Evolutionary conservation across 2,888 invertebrate species (phyloP), one percentile per base, ranked within the genome.

Genomic region (Meloe dianella): DNA sequence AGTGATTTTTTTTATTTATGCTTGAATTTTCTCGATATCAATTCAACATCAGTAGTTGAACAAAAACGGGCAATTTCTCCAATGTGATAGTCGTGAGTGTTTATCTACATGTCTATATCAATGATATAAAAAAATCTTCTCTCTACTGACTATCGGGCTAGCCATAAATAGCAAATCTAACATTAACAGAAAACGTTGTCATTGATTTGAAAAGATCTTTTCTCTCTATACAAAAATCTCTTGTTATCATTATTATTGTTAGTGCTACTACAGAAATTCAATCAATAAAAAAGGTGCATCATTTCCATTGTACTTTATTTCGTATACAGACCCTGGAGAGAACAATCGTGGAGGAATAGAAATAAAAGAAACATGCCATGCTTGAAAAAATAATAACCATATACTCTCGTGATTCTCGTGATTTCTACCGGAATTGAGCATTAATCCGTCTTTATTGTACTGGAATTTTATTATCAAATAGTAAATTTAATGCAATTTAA

Each of bases 401-500:
- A 30, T 27, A 38, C 10, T 35, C 60, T n/a, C n/a, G n/a, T n/a
- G n/a, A n/a, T n/a, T 35, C 32, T 38, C 38, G 65, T 61, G 62
- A 65, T 60, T 61, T 62, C 62, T 63, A 32, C 47, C 63, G 65
- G 63, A 63, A 61, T 54, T 24, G 30, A 63, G 59, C 64, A 64
- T 64, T 67, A 67, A 67, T 67, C 67, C 61, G 54, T 57, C 35
- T 35, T 35, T 61, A 67, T 61, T 60, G 61, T 65, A 65, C 60
- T 64, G 65, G 68, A 68, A 68, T 63, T 60, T 65, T 63, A 63
- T 60, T 61, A 63, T 12, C 56, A 60, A 64, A 68, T 68, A 65
- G 64, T 68, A 68, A 68, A 68, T 68, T 65, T 61, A 61, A 61
- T 60, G 60, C 61, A 58, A 24, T 68, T 65, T 62, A 68, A 2